These are phyloP conservation scores for Ptilorrhoa leucosticta DNA, from an alignment of 2,113 vertebrate species.

Conservation along the genomic window DNA sequence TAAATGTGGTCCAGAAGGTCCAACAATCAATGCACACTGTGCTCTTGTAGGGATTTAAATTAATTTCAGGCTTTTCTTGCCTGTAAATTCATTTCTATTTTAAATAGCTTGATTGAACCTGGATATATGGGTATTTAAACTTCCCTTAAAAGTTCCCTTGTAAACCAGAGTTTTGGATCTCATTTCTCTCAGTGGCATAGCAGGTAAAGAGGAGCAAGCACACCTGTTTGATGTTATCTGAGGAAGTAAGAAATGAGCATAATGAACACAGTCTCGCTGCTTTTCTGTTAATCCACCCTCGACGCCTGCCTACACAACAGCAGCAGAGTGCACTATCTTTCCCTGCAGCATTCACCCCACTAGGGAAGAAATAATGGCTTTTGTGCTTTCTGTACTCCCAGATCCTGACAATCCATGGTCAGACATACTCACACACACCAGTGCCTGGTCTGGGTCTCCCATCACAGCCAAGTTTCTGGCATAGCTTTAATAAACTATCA, in stretches of 20 bases:
- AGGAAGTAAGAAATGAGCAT: background rate
- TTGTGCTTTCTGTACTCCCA: background rate
- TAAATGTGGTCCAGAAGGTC: background rate
- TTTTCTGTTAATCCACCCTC: background rate
- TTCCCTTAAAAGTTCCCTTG: background rate
- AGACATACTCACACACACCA: background rate
- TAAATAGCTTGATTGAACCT: background rate
- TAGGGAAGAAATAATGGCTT: background rate
- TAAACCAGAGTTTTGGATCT: background rate
- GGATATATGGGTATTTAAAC: background rate
- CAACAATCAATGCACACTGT: background rate
- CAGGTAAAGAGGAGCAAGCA: background rate
- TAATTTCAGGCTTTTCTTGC: background rate
- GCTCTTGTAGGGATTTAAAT: background rate
- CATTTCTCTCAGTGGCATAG: background rate
- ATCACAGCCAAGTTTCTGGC: background rate
- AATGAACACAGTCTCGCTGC: background rate
- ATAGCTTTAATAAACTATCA: background rate
- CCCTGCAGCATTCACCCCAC: background rate
- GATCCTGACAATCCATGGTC: background rate
- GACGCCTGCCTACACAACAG: background rate
- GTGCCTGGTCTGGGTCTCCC: background rate
- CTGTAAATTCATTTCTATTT: background rate
- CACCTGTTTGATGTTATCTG: background rate
- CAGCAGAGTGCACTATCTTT: background rate